Percentiles rank a stretch among this genome's conserved stretches.
Conservation (phyloP, 2,797 vertebrate genomes). For the Phataginus tetradactyla region DNA sequence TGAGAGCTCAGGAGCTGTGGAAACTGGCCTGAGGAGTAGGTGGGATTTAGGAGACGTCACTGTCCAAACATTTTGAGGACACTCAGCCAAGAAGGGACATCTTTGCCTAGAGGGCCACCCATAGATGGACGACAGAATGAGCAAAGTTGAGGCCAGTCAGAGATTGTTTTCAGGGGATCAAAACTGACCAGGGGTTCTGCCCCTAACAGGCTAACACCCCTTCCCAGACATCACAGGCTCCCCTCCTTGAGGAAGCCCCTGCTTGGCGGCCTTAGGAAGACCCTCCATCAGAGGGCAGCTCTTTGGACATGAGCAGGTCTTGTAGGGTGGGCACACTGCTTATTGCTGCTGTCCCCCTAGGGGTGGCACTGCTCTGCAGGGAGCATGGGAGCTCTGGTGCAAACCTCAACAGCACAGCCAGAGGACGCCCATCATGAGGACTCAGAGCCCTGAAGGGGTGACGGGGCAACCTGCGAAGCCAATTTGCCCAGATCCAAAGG, state of each 20-base stretch:
- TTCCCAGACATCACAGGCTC: not conserved
- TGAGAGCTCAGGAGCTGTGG: not conserved
- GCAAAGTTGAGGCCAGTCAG: not conserved
- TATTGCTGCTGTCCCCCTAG: not conserved
- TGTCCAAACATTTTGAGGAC: not conserved
- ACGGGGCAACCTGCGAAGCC: no score
- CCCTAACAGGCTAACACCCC: not conserved
- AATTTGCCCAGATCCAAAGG: not conserved
- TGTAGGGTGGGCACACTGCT: rapidly evolving
- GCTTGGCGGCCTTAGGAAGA: not conserved
- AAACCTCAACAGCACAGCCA: rapidly evolving
- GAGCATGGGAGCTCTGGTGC: no score
- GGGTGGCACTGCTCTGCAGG: not conserved
- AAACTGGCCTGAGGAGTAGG: not conserved
- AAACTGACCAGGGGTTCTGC: not conserved
- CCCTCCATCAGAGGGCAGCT: not conserved
- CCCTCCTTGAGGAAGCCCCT: not conserved
- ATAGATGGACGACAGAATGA: no score
- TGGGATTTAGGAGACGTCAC: not conserved
- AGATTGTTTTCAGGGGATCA: not conserved
- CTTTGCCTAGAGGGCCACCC: not conserved
- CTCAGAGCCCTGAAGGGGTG: not conserved
- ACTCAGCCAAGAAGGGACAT: not conserved
- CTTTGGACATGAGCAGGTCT: not conserved
- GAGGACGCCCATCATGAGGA: not conserved